Percentiles rank a stretch among this genome's conserved stretches.
phyloP scores from a whole-genome alignment of 2,888 invertebrate genomes.

The Melanophora roralis region DNA sequence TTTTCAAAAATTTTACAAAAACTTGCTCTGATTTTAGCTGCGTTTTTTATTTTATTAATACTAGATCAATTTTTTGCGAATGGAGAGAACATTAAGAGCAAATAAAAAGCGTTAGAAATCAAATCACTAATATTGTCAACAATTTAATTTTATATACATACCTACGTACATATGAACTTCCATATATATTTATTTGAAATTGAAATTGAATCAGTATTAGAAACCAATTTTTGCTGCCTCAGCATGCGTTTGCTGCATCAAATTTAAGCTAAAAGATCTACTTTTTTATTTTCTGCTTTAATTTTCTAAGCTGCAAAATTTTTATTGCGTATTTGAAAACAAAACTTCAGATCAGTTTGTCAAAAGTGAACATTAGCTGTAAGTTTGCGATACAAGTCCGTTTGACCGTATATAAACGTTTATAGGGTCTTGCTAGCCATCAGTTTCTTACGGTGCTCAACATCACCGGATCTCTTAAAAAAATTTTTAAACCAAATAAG shows the following conservation, averaged over 20 bases:
- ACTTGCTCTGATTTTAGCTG: constrained; percentile 50
- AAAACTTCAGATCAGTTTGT: constrained; percentile 54
- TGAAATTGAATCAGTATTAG: constrained; percentile 37
- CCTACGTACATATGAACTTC: too few species aligned
- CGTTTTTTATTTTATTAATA: not conserved
- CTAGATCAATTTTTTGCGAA: not conserved
- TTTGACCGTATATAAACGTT: constrained; percentile 78
- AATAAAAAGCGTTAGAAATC: constrained; percentile 7
- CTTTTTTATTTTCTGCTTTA: constrained; percentile 24
- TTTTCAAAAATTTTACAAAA: constrained; percentile 23
- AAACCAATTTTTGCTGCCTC: constrained; percentile 8
- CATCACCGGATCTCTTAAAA: constrained; percentile 72
- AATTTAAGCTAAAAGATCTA: constrained; percentile 16
- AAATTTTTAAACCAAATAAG: not conserved
- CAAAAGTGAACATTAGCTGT: constrained; percentile 50
- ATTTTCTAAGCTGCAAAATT: constrained; percentile 33
- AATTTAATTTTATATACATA: too few species aligned
- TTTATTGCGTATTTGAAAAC: constrained; percentile 60
- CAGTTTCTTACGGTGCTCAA: constrained; percentile 78
- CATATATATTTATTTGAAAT: constrained; percentile 42
- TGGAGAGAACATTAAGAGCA: constrained; percentile 51
- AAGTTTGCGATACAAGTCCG: constrained; percentile 65
- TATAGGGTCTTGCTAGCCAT: constrained; percentile 77
- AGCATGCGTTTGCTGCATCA: constrained; percentile 27
- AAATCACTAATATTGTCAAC: constrained; percentile 45